Conservation (phyloP, 2,113 vertebrate species). For the Hystrix cristata region DNA sequence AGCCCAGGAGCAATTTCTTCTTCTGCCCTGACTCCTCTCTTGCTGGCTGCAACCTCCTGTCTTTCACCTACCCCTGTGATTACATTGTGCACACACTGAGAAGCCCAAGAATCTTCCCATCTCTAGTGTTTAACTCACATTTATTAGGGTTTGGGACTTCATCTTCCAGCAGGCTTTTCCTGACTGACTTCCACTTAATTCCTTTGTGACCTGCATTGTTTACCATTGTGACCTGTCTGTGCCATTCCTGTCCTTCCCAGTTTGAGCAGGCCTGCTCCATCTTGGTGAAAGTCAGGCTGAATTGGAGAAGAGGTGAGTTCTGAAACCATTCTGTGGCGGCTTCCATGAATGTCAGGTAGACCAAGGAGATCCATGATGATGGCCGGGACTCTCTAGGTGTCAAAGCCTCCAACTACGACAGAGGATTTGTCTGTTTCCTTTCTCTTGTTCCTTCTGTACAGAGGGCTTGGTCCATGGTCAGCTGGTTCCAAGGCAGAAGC, state of each 20-base stretch:
- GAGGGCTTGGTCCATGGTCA: background rate
- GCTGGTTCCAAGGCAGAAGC: background rate
- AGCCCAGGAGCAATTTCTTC: no score
- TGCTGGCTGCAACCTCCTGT: no score
- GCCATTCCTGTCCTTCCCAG: no score
- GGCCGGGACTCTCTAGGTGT: background rate
- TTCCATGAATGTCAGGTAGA: background rate
- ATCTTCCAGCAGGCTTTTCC: background rate
- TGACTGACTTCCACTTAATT: no score
- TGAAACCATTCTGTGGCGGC: background rate
- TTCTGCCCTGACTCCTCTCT: no score
- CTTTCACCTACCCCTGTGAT: no score
- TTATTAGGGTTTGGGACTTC: background rate
- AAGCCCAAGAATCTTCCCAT: no score
- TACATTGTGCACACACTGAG: no score
- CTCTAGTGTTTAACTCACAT: no score
- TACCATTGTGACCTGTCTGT: background rate
- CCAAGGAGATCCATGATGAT: background rate
- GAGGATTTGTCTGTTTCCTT: background rate
- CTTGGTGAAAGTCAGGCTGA: background rate
- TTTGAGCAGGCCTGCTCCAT: background rate
- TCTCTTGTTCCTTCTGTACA: background rate
- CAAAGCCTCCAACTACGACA: rapidly evolving
- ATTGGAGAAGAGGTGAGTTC: background rate
- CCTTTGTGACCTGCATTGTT: background rate